Evolutionary conservation across 2,797 vertebrate genomes (phyloP), one percentile per base, ranked within the genome.

Genomic region (Apodemus agrarius): DNA sequence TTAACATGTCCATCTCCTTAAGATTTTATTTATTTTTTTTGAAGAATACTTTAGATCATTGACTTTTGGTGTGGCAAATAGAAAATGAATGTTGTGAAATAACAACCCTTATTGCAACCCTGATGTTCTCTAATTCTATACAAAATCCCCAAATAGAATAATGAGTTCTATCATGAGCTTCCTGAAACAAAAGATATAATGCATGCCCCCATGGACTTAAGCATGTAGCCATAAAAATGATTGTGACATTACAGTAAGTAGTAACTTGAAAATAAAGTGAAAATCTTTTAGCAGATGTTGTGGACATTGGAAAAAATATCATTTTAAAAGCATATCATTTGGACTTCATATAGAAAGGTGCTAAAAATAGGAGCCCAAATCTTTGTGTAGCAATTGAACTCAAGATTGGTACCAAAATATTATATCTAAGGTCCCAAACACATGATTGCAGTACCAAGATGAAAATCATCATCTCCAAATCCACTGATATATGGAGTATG

Each of bases 181-280:
- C 49, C 21, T 83, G 85, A 17, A 52, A 94, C 6, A 59, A 22
- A 90, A 83, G 37, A 31, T 63, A 93, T 21, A 93, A 94, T 74
- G 34, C 78, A 85, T n/a, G 52, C 7, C 4, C 52, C 46, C 26
- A 29, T 63, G 57, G 82, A 89, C 92, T 93, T 93, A 72, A 37
- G 69, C 76, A 93, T 57, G 31, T 43, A 91, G 10, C 40, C 84
- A 96, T 93, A 57, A 81, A 6, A 88, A 24, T 91, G n/a, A 86
- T 31, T 76, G 43, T 88, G 72, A 90, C 59, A 80, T 82, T 93
- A 49, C 57, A 57, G 61, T 14, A n/a, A 1, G 12, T 88, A 91
- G 63, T 1, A 3, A 84, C 17, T n/a, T 43, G 67, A 87, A 91
- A 89, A 80, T 89, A 82, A 95, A 83, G 83, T 84, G 2, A 57